Evolutionary conservation across 2,797 vertebrate species (phyloP).

Genomic region (Pitangus sulphuratus): DNA sequence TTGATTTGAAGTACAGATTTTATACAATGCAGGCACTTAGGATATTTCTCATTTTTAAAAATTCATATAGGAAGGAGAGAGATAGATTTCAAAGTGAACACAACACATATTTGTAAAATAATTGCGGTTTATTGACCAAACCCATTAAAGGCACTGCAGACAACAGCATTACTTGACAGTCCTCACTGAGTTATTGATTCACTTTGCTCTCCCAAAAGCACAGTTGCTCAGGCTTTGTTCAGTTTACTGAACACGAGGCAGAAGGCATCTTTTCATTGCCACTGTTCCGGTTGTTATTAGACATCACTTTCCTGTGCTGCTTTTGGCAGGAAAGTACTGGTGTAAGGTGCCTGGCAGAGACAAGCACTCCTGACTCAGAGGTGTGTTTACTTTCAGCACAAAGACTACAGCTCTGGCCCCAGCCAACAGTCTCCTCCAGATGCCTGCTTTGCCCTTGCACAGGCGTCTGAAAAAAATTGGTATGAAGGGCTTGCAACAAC

Average conservation of each 20-base stretch:
- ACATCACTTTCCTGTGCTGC: background rate
- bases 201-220: background rate
- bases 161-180: background rate
- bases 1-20: slow-evolving; percentile 19
- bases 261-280: background rate
- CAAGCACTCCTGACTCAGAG: background rate
- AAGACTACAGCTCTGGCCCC: background rate
- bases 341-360: background rate
- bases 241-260: background rate
- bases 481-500: background rate
- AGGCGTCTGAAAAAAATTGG: background rate
- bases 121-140: slow-evolving; percentile 47
- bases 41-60: slow-evolving; percentile 40
- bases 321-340: background rate
- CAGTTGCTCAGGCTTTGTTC: background rate
- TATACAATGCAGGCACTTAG: background rate
- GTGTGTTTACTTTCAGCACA: background rate
- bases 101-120: slow-evolving; percentile 20
- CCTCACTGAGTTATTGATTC: slow-evolving; percentile 1
- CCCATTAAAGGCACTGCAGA: background rate
- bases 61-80: slow-evolving; percentile 7
- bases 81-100: slow-evolving; percentile 12
- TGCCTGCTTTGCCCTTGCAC: background rate
- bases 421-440: background rate
- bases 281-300: background rate